Evolutionary conservation across 2,797 vertebrate genomes (phyloP).

Genomic region (Gymnoscopelus braueri): DNA sequence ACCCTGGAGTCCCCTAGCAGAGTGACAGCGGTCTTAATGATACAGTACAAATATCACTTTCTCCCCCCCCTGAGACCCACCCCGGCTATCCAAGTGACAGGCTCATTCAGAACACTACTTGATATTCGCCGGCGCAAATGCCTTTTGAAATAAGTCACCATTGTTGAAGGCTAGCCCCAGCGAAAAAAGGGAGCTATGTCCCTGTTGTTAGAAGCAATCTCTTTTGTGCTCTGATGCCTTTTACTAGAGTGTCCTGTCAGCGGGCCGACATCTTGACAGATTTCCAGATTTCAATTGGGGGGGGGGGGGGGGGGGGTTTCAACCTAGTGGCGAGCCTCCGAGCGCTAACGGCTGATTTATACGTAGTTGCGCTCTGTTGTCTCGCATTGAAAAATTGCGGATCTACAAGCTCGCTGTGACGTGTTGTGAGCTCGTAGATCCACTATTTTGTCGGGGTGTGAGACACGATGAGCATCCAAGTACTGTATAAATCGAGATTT

Average conservation of each 20-base stretch:
- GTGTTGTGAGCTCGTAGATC: no score
- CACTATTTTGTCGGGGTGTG: no score
- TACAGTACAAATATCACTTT: not conserved
- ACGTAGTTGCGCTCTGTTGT: no score
- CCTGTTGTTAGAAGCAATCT: constrained; percentile 47
- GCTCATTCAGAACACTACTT: not conserved
- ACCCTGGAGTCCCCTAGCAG: no score
- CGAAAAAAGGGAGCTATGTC: no score
- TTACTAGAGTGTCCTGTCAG: constrained; percentile 59
- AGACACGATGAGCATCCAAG: no score
- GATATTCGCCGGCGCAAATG: constrained; percentile 28
- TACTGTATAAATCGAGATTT: no score
- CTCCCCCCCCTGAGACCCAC: not conserved
- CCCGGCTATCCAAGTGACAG: no score
- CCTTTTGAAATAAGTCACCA: constrained; percentile 46
- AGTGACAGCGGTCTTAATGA: no score
- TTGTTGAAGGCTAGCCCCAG: constrained; percentile 33
- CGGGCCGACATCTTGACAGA: constrained; percentile 48
- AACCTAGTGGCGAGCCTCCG: constrained; percentile 13
- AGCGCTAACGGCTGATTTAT: constrained; percentile 4
- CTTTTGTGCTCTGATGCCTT: constrained; percentile 54
- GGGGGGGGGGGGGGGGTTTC: no score
- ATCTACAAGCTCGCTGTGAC: no score
- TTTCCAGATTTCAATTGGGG: constrained; percentile 39
- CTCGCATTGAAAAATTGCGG: no score